Base-by-base conservation (phyloP, 2,797 vertebrate species). In the Epinephelus awoara region DNA sequence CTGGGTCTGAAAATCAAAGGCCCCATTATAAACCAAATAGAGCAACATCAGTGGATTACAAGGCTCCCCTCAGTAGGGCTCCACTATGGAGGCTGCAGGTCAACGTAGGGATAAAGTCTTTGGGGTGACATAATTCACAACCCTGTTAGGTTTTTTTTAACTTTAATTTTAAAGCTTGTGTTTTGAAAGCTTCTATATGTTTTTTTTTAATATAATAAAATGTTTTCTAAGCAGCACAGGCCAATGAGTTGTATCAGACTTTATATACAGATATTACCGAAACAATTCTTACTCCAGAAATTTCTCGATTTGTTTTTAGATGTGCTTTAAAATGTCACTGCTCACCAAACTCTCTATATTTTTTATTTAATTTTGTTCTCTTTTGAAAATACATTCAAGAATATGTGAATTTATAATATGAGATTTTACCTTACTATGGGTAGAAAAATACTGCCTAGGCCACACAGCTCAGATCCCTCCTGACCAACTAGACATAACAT, bases 41-140 rank as follows among this genome's bases (percentile, higher is more conserved):
- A 90, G 93, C 89, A 75, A 95, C 94, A 92, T 95, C 94, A 94
- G 93, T 91, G 91, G 93, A 93, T 95, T 96, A 96, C 95, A 95
- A 94, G 94, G 91, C 83, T 85, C 77, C 47, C 12, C 92, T 79
- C 96, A 92, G 94, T 93, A 84, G 93, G 95, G 66, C 75, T 54
- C 83, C 88, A 17, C 52, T 73, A 59, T 65, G 68, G 72, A 84
- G 77, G 86, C 80, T 54, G 79, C 83, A 84, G 89, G 89, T 91
- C 85, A 85, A 78, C 71, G 2, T 34, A 6, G 62, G 75, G 74
- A 76, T 67, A 71, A 74, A 75, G 80, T 54, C 40, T 42, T 10
- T 42, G 11, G 40, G 11, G 47, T 46, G 38, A 55, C 70, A 64
- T 50, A 64, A 76, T 57, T 75, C 61, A 61, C 52, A 83, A 47